These are phyloP conservation scores for Chrysomela aeneicollis DNA, from an alignment of 2,888 invertebrate genomes.

Conservation along the genomic window DNA sequence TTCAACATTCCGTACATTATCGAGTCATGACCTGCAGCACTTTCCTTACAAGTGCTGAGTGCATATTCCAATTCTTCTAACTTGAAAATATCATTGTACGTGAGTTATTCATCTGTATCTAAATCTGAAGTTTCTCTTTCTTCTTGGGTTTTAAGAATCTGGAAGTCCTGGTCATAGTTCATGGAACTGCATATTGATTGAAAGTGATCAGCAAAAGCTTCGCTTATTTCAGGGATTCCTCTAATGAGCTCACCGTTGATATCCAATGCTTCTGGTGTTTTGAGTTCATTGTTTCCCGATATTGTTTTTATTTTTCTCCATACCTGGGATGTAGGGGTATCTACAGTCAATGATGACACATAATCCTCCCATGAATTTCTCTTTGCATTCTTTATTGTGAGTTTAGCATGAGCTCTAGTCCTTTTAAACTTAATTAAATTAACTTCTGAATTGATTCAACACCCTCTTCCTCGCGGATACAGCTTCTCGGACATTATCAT, in stretches of 20 bases:
- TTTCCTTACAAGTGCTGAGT: neutral
- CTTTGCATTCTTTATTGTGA: neutral
- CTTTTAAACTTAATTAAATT: conserved; percentile 3
- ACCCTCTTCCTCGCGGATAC: neutral
- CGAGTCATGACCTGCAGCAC: neutral
- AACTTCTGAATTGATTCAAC: neutral
- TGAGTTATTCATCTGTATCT: neutral
- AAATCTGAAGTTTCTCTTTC: neutral
- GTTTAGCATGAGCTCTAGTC: conserved; percentile 8
- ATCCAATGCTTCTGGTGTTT: neutral
- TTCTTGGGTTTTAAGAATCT: neutral
- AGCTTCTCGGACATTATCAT: conserved; percentile 1
- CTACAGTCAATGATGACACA: conserved; percentile 4
- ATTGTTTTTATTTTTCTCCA: conserved; percentile 3
- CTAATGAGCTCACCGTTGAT: neutral
- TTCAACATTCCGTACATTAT: neutral
- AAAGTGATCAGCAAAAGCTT: neutral
- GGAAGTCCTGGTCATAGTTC: neutral
- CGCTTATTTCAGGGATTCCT: neutral
- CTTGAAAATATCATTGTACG: neutral
- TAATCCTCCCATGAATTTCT: conserved; percentile 4
- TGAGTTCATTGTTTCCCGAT: conserved; percentile 2
- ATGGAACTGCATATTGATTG: no score
- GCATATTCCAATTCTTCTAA: neutral
- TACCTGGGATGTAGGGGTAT: neutral